phyloP scores from a whole-genome alignment of 2,113 vertebrate genomes.

The Ictalurus furcatus region DNA sequence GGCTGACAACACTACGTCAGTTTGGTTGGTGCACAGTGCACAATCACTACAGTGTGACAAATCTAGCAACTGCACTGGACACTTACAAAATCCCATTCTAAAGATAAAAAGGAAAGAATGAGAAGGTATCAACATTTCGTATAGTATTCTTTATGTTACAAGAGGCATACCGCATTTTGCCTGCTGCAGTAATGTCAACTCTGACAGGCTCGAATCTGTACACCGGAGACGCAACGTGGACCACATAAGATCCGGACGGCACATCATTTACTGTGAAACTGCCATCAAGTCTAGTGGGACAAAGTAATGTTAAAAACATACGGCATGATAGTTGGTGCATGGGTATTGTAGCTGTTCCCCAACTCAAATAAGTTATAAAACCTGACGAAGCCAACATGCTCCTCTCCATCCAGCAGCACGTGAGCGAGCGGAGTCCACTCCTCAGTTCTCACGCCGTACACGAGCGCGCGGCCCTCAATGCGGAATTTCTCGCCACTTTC shows the following conservation, averaged over 20 bases:
- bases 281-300: constrained; percentile 78
- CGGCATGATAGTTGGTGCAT: neutral
- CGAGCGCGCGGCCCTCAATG: constrained; percentile 81
- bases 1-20: neutral
- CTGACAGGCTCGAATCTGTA: constrained; percentile 83
- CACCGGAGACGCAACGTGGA: constrained; percentile 82
- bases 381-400: constrained; percentile 82
- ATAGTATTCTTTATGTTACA: neutral
- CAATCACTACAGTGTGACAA: neutral
- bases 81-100: no score
- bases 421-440: constrained; percentile 80
- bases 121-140: neutral
- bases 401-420: constrained; percentile 80
- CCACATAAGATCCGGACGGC: constrained; percentile 84
- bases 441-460: constrained; percentile 77
- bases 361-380: constrained; percentile 47
- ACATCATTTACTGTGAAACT: constrained; percentile 87
- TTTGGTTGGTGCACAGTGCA: neutral
- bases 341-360: no score
- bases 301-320: neutral
- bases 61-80: neutral
- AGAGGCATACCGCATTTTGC: constrained; percentile 83
- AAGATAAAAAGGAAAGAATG: neutral
- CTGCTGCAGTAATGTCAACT: constrained; percentile 87
- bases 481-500: constrained; percentile 71